Evolutionary conservation across 2,797 vertebrate genomes (phyloP).

Genomic region (Pantherophis vulpinus): DNA sequence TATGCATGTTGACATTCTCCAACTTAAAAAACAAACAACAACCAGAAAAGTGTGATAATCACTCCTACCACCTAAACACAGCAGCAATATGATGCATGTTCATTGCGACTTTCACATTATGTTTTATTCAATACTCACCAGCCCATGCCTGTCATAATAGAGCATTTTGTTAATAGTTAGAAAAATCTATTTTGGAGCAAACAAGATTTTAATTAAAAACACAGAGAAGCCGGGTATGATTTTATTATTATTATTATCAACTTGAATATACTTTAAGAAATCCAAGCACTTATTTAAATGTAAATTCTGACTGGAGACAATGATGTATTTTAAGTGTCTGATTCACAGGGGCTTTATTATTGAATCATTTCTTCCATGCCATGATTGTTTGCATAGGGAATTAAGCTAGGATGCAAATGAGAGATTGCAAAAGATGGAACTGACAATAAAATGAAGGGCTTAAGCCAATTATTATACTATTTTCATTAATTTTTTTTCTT

Average conservation of each 20-base stretch:
- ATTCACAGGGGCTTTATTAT: constrained; percentile 23
- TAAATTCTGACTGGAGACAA: constrained; percentile 14
- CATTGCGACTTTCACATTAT: neutral
- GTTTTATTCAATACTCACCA: constrained; percentile 31
- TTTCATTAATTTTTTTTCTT: neutral
- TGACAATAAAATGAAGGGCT: neutral
- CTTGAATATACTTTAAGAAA: neutral
- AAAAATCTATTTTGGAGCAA: constrained; percentile 22
- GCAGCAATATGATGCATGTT: neutral
- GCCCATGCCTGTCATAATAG: neutral
- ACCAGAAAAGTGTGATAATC: neutral
- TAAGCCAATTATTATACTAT: neutral
- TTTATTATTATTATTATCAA: constrained; percentile 15
- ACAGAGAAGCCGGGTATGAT: neutral
- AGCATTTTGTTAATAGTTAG: neutral
- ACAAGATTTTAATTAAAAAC: constrained; percentile 25
- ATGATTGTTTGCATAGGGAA: neutral
- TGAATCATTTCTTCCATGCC: neutral
- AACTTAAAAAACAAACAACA: neutral
- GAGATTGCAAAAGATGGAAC: neutral
- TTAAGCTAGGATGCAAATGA: constrained; percentile 9
- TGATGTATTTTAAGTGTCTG: constrained; percentile 9
- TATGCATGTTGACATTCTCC: neutral
- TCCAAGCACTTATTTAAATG: constrained; percentile 24
- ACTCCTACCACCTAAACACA: neutral